Conservation (phyloP, 2,113 vertebrate genomes). For the Natator depressus region DNA sequence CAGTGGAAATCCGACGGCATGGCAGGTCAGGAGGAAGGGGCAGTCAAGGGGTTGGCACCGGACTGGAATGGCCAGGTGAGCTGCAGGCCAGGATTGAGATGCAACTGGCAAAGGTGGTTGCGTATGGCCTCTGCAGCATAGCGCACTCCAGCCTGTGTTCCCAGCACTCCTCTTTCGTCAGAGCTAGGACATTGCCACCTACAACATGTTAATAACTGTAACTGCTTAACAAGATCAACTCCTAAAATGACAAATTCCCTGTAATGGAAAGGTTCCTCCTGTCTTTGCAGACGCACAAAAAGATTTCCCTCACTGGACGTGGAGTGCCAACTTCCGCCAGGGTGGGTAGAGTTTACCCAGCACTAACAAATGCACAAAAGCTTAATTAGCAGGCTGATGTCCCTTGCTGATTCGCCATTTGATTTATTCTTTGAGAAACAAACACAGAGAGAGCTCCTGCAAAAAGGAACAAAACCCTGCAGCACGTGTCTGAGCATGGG, state of each 20-base stretch:
- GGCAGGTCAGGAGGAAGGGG: background rate
- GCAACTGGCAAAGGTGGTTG: background rate
- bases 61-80: background rate
- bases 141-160: rapidly evolving
- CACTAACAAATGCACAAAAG: background rate
- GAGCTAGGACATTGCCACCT: background rate
- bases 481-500: slow-evolving; percentile 24
- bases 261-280: background rate
- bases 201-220: background rate
- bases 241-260: background rate
- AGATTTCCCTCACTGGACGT: background rate
- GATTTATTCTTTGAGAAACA: slow-evolving; percentile 26
- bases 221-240: background rate
- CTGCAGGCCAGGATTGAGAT: background rate
- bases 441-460: slow-evolving; percentile 1
- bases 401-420: slow-evolving; percentile 39
- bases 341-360: background rate
- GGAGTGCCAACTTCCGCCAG: background rate
- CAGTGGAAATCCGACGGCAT: background rate
- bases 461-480: background rate
- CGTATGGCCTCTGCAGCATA: rapidly evolving
- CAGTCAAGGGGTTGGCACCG: background rate
- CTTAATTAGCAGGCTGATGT: slow-evolving; percentile 48
- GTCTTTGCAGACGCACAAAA: background rate
- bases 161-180: background rate